phyloP scores from a whole-genome alignment of 2,888 invertebrate species.

The Athalia rosae region DNA sequence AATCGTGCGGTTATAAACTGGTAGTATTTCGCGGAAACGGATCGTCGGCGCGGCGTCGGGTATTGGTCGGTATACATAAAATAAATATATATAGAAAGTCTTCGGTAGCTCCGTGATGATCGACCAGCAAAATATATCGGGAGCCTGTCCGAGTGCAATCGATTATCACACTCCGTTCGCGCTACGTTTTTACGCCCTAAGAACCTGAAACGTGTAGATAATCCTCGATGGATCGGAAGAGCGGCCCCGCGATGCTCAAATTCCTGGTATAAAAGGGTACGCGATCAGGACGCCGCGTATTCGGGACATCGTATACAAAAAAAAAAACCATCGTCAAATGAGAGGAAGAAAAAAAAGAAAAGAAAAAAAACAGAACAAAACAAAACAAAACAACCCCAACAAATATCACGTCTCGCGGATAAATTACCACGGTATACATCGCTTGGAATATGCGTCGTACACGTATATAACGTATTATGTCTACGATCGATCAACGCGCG shows the following conservation, averaged over 20 bases:
- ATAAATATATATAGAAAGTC: not conserved
- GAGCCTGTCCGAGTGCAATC: slow-evolving; percentile 36
- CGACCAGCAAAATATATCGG: too few relatives aligned
- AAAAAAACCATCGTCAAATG: not conserved
- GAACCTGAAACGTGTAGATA: slow-evolving; percentile 40
- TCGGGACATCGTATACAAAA: not conserved
- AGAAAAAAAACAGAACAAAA: too few relatives aligned
- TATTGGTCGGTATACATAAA: not conserved
- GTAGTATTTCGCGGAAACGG: slow-evolving; percentile 38
- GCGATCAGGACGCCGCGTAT: not conserved
- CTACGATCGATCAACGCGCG: slow-evolving; percentile 23
- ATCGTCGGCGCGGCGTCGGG: too few relatives aligned
- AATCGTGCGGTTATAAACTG: not conserved
- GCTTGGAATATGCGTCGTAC: not conserved
- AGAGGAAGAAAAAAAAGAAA: not conserved
- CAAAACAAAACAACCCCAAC: not conserved
- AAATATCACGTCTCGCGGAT: not conserved
- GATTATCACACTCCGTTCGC: slow-evolving; percentile 51
- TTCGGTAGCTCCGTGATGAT: too few relatives aligned
- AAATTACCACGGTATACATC: not conserved
- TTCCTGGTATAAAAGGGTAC: too few relatives aligned
- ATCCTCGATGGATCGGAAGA: slow-evolving; percentile 38
- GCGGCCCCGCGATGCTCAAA: too few relatives aligned
- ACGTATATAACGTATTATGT: slow-evolving; percentile 1
- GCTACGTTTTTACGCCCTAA: slow-evolving; percentile 36